Evolutionary conservation across 2,797 vertebrate species (phyloP), one percentile per base, ranked within the genome.

Genomic region (Leuciscus waleckii): DNA sequence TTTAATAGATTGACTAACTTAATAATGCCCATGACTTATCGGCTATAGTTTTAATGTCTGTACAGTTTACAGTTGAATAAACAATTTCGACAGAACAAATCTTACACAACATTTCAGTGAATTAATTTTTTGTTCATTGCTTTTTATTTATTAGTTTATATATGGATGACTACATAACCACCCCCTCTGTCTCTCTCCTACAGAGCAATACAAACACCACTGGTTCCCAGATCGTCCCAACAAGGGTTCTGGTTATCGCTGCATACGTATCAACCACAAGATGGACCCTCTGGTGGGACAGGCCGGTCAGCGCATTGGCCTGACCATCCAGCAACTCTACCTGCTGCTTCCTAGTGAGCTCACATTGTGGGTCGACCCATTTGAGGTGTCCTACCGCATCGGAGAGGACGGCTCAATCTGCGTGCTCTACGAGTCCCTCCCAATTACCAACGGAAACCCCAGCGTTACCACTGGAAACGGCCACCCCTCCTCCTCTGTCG

Each of bases 251-350:
- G 97, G 97, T 86, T 99, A 98, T 92, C 97, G 98, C 88, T 99
- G 98, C 93, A 99, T 99, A 92, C 97, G 97, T 87, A 98, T 98
- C 94, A 98, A 99, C 95, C 97, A 98, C 95, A 98, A 99, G 96
- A 99, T 98, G 97, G 97, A 99, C 95, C 97, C 97, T 49, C 93
- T 98, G 95, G 97, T 98, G 94, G 94, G 97, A 90, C 96, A 97
- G 95, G 97, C 97, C 2, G 97, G 97, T 71, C 97, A 97, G 91
- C 96, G 96, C 90, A 98, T 98, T 82, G 97, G 97, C 93, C 94
- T 99, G 93, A 97, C 96, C 93, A 97, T 97, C 94, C 97, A 98
- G 93, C 97, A 98, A 95, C 96, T 98, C 90, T 99, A 98, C 94
- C 93, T 96, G 93, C 96, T 98, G 91, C 96, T 98, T 91, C 97